Evolutionary conservation across 92 coral and sea anemone genomes (phyloP), one percentile per base, ranked within the genome.

Genomic region (Heteractis magnifica): DNA sequence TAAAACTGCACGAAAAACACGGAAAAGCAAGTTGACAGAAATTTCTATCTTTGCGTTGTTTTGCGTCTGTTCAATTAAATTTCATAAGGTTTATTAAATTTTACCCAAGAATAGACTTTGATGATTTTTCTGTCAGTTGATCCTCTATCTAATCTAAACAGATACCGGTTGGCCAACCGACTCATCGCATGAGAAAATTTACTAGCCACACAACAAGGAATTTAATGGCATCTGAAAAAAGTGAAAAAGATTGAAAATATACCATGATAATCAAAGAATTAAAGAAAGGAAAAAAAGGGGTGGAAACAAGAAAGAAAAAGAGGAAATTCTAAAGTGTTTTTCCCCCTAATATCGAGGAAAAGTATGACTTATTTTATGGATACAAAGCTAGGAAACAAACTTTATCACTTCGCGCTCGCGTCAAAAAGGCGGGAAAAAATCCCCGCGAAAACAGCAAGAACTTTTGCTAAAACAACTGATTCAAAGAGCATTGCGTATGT

Each of bases 341-440:
- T 62, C 11, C 6, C 18, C 6, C 19, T 16, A 62, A 62, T 62
- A 18, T 62, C 6, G 18, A 59, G 18, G 0, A 62, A 23, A 62
- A 18, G 7, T n/a, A 2, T 1, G 12, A 62, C 10, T 18, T 62
- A 23, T 62, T 3, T 62, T 18, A 15, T 18, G 70, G 64, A 58
- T 58, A 58, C 64, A 58, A 10, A 58, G 64, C 64, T 2, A 9
- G 64, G 71, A 64, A 68, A 26, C 20, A 8, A 8, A 26, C 19
- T 34, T 78, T 18, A 18, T 3, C 23, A 10, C 19, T 10, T 15
- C 71, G 65, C 79, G 58, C 48, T 12, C 49, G 58, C 50, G 60
- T 52, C 16, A 76, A 76, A 76, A 51, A 13, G 59, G 64, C 79
- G 60, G 64, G 60, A 52, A 52, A 76, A 76, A 23, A 68, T 41